Percentiles rank a stretch among this genome's conserved stretches.
phyloP scores from a whole-genome alignment of 1,140 invertebrate genomes.

The Hyles euphorbiae region DNA sequence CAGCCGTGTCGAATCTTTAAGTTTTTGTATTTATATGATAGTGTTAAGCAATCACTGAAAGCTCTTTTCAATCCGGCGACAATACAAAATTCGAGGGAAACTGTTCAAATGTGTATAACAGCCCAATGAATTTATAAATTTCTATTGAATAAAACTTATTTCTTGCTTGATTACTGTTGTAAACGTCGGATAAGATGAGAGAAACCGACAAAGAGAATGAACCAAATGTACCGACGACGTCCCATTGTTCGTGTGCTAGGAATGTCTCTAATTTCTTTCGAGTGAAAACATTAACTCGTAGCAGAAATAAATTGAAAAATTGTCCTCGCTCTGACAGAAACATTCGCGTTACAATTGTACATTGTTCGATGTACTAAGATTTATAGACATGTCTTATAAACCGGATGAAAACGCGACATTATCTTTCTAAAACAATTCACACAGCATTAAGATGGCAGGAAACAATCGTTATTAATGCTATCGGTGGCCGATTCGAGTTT shows the following conservation, averaged over 20 bases:
- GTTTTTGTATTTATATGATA: slow-evolving; percentile 1
- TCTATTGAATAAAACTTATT: slow-evolving; percentile 39
- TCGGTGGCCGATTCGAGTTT: no score
- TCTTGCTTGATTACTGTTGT: slow-evolving; percentile 45
- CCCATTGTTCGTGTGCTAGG: slow-evolving; percentile 62
- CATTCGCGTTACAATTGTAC: no score
- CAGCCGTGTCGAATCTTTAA: background rate
- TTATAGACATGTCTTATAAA: no score
- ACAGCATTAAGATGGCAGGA: no score
- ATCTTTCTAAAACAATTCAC: no score
- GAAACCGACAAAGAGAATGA: slow-evolving; percentile 63
- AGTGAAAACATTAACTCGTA: slow-evolving; percentile 36
- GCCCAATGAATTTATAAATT: slow-evolving; percentile 25
- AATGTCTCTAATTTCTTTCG: slow-evolving; percentile 38
- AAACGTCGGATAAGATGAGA: slow-evolving; percentile 31
- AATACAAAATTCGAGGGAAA: no score
- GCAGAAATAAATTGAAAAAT: no score
- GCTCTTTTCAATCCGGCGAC: no score
- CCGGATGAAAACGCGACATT: background rate
- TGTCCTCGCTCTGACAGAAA: no score
- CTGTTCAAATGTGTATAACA: slow-evolving; percentile 6
- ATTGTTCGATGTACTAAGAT: no score
- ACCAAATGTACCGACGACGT: slow-evolving; percentile 33
- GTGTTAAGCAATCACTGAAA: background rate
- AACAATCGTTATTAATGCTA: no score